Evolutionary conservation across 2,797 vertebrate species (phyloP), one percentile per base, ranked within the genome.

Genomic region (Mastacembelus armatus): DNA sequence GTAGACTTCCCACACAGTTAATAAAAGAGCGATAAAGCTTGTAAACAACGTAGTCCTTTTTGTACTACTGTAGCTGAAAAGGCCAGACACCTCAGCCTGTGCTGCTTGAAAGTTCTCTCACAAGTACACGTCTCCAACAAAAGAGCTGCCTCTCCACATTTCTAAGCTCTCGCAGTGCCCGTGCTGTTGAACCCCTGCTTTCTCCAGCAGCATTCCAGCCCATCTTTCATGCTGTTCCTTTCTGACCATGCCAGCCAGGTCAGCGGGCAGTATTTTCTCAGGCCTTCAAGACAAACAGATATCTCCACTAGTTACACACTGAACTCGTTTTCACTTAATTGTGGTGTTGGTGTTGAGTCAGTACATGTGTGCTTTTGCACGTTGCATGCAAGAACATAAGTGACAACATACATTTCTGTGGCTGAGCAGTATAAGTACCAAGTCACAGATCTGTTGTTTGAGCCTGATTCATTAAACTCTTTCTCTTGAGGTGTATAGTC

Each of bases 191-290:
- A 81, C 79, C 80, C 83, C 77, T 87, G 77, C 83, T 87, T 88
- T 85, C 81, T 86, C 74, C 65, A 65, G 59, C 72, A 71, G 66
- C 73, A 86, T 90, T 86, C 77, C 86, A 77, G 49, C 75, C 86
- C 78, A 86, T 91, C 90, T 85, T 91, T 93, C 88, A 92, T 74
- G 80, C 85, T 77, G 89, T 77, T 88, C 77, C 82, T 88, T 93
- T 94, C 74, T 74, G 74, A 40, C 79, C 54, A 54, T 90, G 90
- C 93, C 92, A 93, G 80, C 71, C 80, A 44, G 92, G 86, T 90
- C 91, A 90, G 55, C 85, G 93, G 87, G 82, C 91, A 90, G 79
- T 47, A 79, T 87, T 91, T 95, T 94, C 94, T 94, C 94, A 94
- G 89, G 93, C 61, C 63, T 78, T 74, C 55, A 58, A 81, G 69